Percentiles rank a stretch among this genome's conserved stretches.
These are phyloP conservation scores for Cenopis cana DNA, from an alignment of 2,888 invertebrate species.

Conservation along the genomic window DNA sequence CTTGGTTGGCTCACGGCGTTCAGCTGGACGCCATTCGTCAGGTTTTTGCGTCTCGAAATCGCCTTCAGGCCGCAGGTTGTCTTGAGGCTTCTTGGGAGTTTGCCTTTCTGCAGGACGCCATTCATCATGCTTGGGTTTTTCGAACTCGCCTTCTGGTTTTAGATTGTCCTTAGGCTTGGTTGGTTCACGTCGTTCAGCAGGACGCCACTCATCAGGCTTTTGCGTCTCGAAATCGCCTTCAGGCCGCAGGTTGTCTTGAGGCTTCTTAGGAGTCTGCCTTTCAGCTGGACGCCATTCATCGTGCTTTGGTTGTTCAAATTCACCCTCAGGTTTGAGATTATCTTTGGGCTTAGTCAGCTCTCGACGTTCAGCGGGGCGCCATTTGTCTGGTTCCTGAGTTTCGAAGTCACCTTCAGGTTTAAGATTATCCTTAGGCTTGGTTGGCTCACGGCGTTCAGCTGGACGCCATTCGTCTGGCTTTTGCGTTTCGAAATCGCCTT, in stretches of 20 bases:
- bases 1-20: neutral
- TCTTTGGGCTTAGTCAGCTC: slow-evolving; percentile 63
- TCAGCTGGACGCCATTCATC: slow-evolving; percentile 65
- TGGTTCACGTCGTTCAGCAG: slow-evolving; percentile 62
- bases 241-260: slow-evolving; percentile 79
- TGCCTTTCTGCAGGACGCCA: neutral
- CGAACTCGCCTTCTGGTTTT: neutral
- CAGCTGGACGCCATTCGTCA: slow-evolving; percentile 10
- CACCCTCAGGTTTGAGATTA: slow-evolving; percentile 59
- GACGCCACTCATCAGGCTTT: slow-evolving; percentile 61
- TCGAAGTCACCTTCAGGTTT: slow-evolving; percentile 76
- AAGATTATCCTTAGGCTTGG: slow-evolving; percentile 81
- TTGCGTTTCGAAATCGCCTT: slow-evolving; percentile 67
- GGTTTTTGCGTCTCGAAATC: neutral
- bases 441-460: slow-evolving; percentile 54
- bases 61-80: slow-evolving; percentile 5
- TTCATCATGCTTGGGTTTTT: neutral
- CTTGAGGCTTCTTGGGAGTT: neutral
- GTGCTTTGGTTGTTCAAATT: slow-evolving; percentile 65
- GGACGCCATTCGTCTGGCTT: slow-evolving; percentile 61
- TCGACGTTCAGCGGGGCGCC: slow-evolving; percentile 58
- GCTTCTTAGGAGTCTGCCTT: slow-evolving; percentile 61
- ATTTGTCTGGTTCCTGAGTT: slow-evolving; percentile 53
- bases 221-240: slow-evolving; percentile 83
- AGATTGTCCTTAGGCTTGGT: slow-evolving; percentile 10